phyloP scores from a whole-genome alignment of 2,113 vertebrate genomes.

The Oncorhynchus masou region DNA sequence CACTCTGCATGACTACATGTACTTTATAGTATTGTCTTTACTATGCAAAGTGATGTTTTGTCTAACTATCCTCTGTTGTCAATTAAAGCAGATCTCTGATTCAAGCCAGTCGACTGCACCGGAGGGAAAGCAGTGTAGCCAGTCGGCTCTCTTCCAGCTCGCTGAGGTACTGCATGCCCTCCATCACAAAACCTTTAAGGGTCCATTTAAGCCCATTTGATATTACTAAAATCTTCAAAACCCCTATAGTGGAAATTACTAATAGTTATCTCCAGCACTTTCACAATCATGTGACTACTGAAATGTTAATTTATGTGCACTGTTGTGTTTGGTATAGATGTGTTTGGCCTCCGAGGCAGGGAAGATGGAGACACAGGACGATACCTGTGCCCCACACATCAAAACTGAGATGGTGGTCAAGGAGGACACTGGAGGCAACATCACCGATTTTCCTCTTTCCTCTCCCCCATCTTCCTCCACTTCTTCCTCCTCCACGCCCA shows the following conservation, averaged over 20 bases:
- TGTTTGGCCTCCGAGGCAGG: slow-evolving; percentile 94
- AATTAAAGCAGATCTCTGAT: slow-evolving; percentile 69
- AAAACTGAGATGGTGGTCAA: slow-evolving; percentile 59
- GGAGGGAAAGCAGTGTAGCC: slow-evolving; percentile 81
- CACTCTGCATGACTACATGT: background rate
- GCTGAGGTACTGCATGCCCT: slow-evolving; percentile 75
- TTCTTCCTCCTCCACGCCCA: slow-evolving; percentile 63
- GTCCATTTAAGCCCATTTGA: background rate
- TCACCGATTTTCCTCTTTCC: slow-evolving; percentile 35
- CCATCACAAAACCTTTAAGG: background rate
- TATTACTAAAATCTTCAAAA: background rate
- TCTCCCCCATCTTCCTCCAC: slow-evolving; percentile 4
- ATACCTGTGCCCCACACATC: slow-evolving; percentile 56
- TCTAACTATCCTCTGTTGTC: background rate
- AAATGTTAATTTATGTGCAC: background rate
- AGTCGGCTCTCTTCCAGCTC: slow-evolving; percentile 86
- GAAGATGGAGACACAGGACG: slow-evolving; percentile 75
- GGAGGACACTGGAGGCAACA: slow-evolving; percentile 57
- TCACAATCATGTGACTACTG: background rate
- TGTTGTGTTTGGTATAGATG: slow-evolving; percentile 75
- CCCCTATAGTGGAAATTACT: background rate
- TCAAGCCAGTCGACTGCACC: slow-evolving; percentile 68
- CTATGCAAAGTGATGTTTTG: background rate
- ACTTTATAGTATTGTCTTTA: background rate
- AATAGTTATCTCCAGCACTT: background rate